These are phyloP conservation scores for Syritta pipiens DNA, from an alignment of 2,888 invertebrate genomes.

Conservation along the genomic window DNA sequence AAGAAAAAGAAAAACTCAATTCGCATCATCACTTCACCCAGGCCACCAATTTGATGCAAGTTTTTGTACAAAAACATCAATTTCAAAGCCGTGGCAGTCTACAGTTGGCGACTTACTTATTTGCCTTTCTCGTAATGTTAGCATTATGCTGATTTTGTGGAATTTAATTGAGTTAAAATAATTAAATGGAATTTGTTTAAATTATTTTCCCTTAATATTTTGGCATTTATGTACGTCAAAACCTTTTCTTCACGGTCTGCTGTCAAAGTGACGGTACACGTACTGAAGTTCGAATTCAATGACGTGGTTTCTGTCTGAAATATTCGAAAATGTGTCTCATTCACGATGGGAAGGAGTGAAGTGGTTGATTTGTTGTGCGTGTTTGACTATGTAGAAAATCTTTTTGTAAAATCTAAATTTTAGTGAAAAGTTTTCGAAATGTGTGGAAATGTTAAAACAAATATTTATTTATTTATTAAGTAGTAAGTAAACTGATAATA, in stretches of 20 bases:
- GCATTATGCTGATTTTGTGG: slow-evolving; percentile 80
- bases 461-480: too few relatives aligned
- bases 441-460: too few relatives aligned
- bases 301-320: slow-evolving; percentile 51
- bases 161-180: background rate
- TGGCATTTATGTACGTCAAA: slow-evolving; percentile 27
- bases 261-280: slow-evolving; percentile 63
- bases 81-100: background rate
- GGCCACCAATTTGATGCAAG: background rate
- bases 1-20: slow-evolving; percentile 24
- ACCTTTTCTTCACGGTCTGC: background rate
- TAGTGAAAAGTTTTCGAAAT: too few relatives aligned
- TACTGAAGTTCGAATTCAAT: slow-evolving; percentile 52
- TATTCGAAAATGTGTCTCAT: slow-evolving; percentile 9
- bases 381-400: too few relatives aligned
- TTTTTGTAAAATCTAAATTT: too few relatives aligned
- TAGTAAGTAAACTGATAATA: background rate
- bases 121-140: slow-evolving; percentile 86
- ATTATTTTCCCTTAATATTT: slow-evolving; percentile 18
- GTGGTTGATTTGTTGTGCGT: too few relatives aligned
- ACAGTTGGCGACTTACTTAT: slow-evolving; percentile 81
- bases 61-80: background rate
- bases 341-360: too few relatives aligned
- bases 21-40: slow-evolving; percentile 28
- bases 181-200: background rate